Evolutionary conservation across 1,140 invertebrate genomes (phyloP).

Genomic region (Meloidogyne floridensis): DNA sequence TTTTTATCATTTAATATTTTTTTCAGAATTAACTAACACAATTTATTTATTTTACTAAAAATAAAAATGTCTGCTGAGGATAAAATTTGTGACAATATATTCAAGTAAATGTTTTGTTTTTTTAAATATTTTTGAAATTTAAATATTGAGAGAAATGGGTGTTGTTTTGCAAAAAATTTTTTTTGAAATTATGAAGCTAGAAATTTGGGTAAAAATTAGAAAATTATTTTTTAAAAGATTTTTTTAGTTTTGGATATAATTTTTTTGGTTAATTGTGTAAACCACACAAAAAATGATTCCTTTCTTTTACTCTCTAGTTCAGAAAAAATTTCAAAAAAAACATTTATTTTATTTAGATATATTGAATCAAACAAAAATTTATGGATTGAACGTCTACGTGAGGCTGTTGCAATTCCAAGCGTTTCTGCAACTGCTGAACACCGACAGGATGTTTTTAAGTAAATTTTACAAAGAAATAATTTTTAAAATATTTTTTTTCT

Average conservation of each 20-base stretch:
- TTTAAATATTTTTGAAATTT: background rate
- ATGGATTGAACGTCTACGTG: conserved; percentile 79
- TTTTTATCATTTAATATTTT: background rate
- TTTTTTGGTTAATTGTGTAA: too few relatives aligned
- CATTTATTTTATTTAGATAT: conserved; percentile 69
- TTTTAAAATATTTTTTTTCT: background rate
- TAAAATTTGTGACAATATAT: background rate
- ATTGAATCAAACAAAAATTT: conserved; percentile 77
- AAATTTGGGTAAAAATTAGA: too few relatives aligned
- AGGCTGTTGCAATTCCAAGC: conserved; percentile 89
- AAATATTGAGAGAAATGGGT: too few relatives aligned
- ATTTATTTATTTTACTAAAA: background rate
- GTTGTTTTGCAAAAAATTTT: too few relatives aligned
- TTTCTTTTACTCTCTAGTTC: too few relatives aligned
- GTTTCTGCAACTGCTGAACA: conserved; percentile 87
- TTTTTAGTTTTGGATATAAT: too few relatives aligned
- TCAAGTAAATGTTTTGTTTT: conserved; percentile 1
- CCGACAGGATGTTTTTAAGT: conserved; percentile 73
- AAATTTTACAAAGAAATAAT: background rate
- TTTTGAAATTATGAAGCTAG: too few relatives aligned
- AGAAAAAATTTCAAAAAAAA: background rate
- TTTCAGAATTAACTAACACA: background rate
- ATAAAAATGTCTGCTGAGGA: conserved; percentile 10
- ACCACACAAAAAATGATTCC: too few relatives aligned
- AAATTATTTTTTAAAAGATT: too few relatives aligned